phyloP scores from a whole-genome alignment of 2,888 invertebrate genomes.

The Lochmaea crataegi region DNA sequence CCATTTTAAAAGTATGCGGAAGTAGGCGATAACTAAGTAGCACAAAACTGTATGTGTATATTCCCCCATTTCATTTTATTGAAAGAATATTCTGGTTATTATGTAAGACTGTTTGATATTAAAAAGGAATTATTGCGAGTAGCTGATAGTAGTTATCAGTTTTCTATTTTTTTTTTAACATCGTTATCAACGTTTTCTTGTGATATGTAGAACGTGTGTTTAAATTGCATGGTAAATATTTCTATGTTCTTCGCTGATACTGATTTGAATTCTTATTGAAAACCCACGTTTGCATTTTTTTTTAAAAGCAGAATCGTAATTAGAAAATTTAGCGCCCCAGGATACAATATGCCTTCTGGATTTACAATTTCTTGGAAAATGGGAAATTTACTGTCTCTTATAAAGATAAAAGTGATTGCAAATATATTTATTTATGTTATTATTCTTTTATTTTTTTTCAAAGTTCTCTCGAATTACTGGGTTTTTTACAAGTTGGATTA shows the following conservation, averaged over 20 bases:
- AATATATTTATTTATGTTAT: too few relatives aligned
- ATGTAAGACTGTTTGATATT: neutral
- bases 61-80: neutral
- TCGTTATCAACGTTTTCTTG: constrained; percentile 16
- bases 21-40: too few relatives aligned
- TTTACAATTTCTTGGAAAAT: neutral
- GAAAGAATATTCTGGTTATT: neutral
- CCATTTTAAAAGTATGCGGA: too few relatives aligned
- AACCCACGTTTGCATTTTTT: neutral
- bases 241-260: neutral
- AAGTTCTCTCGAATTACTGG: too few relatives aligned
- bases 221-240: constrained; percentile 11
- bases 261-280: neutral
- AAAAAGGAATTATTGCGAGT: constrained; percentile 9
- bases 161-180: constrained; percentile 9
- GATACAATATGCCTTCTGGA: neutral
- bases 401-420: neutral
- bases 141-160: constrained; percentile 12
- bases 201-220: constrained; percentile 13
- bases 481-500: too few relatives aligned
- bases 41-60: too few relatives aligned
- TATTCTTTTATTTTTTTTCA: too few relatives aligned
- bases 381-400: neutral
- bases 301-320: neutral
- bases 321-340: neutral